Conservation (phyloP, 2,888 invertebrate species). For the Nasonia oneida region DNA sequence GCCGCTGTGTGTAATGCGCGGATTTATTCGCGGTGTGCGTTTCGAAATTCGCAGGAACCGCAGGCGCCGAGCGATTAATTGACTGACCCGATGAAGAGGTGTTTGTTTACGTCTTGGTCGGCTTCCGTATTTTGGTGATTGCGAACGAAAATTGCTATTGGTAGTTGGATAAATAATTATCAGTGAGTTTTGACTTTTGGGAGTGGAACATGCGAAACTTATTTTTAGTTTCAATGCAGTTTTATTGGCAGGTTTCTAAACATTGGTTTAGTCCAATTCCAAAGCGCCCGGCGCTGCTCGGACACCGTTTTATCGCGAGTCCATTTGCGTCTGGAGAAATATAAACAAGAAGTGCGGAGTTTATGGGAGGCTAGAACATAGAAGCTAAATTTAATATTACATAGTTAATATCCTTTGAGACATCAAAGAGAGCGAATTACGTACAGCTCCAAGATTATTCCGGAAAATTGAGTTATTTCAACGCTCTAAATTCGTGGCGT, state of each 20-base stretch:
- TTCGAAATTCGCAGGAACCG: neutral
- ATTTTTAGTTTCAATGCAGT: neutral
- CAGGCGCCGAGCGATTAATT: neutral
- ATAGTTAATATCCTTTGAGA: neutral
- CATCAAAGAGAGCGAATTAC: neutral
- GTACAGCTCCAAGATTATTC: neutral
- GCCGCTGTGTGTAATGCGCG: neutral
- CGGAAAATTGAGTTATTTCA: neutral
- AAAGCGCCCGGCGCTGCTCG: neutral
- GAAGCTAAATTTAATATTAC: neutral
- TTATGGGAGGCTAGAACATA: neutral
- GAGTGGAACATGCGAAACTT: neutral
- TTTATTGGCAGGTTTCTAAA: neutral
- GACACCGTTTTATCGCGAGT: neutral
- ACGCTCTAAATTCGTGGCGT: neutral
- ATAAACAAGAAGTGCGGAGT: neutral
- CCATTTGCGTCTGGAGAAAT: neutral
- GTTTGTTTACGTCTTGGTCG: neutral
- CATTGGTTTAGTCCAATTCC: neutral
- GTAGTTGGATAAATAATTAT: neutral
- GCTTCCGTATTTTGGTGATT: neutral
- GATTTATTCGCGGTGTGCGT: neutral
- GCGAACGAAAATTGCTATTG: neutral
- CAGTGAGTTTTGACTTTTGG: neutral
- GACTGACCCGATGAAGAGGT: neutral